Evolutionary conservation across 2,888 invertebrate genomes (phyloP), one percentile per base, ranked within the genome.

Genomic region (Agonopterix subpropinquella): DNA sequence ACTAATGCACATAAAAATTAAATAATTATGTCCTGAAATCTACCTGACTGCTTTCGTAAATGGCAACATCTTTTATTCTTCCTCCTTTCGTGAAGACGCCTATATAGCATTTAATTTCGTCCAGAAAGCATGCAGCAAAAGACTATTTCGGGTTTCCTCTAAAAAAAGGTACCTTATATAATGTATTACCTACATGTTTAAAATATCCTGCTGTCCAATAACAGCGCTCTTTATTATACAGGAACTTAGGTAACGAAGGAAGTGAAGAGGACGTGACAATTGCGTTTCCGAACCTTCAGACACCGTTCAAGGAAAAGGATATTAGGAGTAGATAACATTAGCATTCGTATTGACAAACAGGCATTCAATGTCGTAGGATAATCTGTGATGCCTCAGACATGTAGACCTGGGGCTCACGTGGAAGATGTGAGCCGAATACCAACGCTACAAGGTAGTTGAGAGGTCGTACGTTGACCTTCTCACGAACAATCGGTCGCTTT

Each of bases 351-450:
- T 61, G 67, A 65, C 64, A 57, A 58, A 11, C 42, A 2, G 51
- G 58, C 59, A 49, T 76, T 28, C 83, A 81, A 81, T 80, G 83
- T 69, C 80, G 61, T 53, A 61, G 64, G 65, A 70, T 72, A 71
- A 73, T 74, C 72, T 67, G 65, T 66, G 65, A 74, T 73, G 76
- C 70, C 67, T 65, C 59, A 54, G 64, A 71, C 73, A 71, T 72
- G 58, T 54, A 54, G 55, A 62, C 53, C 53, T 53, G 46, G 53
- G 50, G 50, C 28, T 28, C 28, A 28, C 28, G 28, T 28, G 28
- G 28, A 28, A 7, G 58, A 58, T 71, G 71, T 68, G 71, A 55
- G 63, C 59, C 55, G 72, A 73, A 76, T 77, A 67, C 51, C 18
- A 47, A 66, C 7, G 57, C 55, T 56, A 60, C 64, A 65, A 71